phyloP scores from a whole-genome alignment of 2,888 invertebrate species.

The Malthinus seriepunctatus region DNA sequence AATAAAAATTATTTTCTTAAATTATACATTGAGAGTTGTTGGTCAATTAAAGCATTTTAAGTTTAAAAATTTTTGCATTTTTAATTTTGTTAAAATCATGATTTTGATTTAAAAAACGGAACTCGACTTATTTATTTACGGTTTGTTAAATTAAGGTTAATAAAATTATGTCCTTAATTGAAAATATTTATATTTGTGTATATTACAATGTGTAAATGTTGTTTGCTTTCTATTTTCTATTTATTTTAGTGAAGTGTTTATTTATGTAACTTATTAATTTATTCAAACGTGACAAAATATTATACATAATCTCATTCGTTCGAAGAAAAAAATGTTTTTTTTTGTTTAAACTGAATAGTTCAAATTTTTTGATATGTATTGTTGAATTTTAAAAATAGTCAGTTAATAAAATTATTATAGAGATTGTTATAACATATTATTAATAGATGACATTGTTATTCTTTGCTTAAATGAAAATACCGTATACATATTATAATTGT shows the following conservation, averaged over 20 bases:
- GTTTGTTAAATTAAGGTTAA: conserved; percentile 6
- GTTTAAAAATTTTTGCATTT: too few relatives aligned
- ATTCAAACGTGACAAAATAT: conserved; percentile 25
- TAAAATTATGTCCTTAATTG: conserved; percentile 23
- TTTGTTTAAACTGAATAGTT: conserved; percentile 2
- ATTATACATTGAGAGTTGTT: too few relatives aligned
- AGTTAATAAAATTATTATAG: neutral
- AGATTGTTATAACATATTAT: neutral
- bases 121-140: neutral
- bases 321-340: neutral
- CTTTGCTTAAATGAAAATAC: conserved; percentile 15
- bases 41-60: too few relatives aligned
- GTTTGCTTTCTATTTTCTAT: conserved; percentile 42
- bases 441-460: conserved; percentile 1
- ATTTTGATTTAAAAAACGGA: too few relatives aligned
- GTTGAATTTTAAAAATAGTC: conserved; percentile 1
- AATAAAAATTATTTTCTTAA: too few relatives aligned
- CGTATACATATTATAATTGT: conserved; percentile 11
- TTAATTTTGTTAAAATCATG: too few relatives aligned
- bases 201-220: conserved; percentile 44
- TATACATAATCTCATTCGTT: conserved; percentile 18
- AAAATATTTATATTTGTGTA: conserved; percentile 12
- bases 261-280: conserved; percentile 39
- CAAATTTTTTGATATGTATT: conserved; percentile 6
- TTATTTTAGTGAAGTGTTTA: conserved; percentile 27